Evolutionary conservation across 2,113 vertebrate genomes (phyloP).

Genomic region (Epinephelus cyanopodus): DNA sequence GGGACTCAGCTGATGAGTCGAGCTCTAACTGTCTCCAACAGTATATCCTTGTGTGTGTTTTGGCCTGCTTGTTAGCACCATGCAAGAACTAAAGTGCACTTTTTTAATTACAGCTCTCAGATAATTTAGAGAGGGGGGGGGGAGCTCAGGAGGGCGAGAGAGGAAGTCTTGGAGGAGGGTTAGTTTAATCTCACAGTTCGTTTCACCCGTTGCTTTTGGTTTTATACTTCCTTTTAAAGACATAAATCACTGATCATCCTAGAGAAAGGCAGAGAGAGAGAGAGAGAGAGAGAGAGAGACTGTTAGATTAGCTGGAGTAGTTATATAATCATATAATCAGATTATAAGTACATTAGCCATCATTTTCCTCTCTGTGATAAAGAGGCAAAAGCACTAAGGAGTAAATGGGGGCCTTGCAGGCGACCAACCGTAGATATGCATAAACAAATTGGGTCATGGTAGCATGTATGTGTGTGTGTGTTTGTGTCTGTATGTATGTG

Average conservation of each 20-base stretch:
- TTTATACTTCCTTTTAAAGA: constrained; percentile 81
- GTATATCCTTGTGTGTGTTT: constrained; percentile 50
- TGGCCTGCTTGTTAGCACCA: constrained; percentile 70
- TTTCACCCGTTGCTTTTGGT: constrained; percentile 79
- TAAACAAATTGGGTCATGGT: constrained; percentile 54
- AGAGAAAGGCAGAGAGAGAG: constrained; percentile 40
- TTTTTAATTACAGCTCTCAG: constrained; percentile 82
- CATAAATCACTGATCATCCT: constrained; percentile 77
- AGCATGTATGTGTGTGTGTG: constrained; percentile 3
- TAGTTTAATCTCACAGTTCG: constrained; percentile 83
- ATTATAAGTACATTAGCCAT: constrained; percentile 68
- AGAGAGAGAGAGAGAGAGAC: constrained; percentile 12
- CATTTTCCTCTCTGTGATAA: constrained; percentile 62
- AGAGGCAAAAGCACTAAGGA: constrained; percentile 50
- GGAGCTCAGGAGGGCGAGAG: constrained; percentile 31
- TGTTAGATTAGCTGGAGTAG: constrained; percentile 61
- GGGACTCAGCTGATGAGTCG: constrained; percentile 65
- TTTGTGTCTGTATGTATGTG: constrained; percentile 9
- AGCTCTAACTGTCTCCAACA: constrained; percentile 64
- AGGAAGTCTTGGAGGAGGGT: constrained; percentile 70
- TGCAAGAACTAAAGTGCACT: constrained; percentile 72
- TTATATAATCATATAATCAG: constrained; percentile 70
- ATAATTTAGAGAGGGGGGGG: constrained; percentile 74
- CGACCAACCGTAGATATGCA: constrained; percentile 20
- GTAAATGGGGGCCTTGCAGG: constrained; percentile 39